Percentiles rank a stretch among this genome's conserved stretches.
Evolutionary conservation across 2,888 invertebrate species (phyloP).

Genomic region (Piscicola geometra): DNA sequence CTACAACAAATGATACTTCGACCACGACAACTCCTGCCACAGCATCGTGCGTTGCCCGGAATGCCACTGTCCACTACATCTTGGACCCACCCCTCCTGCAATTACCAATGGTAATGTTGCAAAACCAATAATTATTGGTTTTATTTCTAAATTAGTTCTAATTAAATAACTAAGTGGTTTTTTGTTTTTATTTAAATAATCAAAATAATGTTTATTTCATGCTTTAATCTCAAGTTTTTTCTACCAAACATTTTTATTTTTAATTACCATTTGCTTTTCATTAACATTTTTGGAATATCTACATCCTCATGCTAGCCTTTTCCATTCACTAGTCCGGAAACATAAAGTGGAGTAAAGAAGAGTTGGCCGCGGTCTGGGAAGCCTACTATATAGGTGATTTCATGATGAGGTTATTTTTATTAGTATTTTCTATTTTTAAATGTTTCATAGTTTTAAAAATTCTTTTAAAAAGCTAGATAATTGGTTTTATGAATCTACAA

Average conservation of each 20-base stretch:
- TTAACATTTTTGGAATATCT: too few species aligned
- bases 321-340: constrained; percentile 27
- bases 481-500: neutral
- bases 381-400: constrained; percentile 39
- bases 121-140: neutral
- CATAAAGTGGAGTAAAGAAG: constrained; percentile 31
- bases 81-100: constrained; percentile 4
- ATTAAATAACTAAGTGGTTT: too few species aligned
- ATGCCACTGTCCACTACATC: constrained; percentile 17
- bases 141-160: too few species aligned
- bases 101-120: neutral
- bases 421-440: neutral
- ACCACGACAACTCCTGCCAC: neutral
- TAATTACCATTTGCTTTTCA: too few species aligned
- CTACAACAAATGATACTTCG: neutral
- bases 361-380: constrained; percentile 33
- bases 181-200: too few species aligned
- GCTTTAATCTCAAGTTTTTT: too few species aligned
- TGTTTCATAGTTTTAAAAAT: too few species aligned
- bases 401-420: constrained; percentile 5
- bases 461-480: neutral
- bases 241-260: too few species aligned
- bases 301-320: too few species aligned
- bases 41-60: neutral
- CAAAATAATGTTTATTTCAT: too few species aligned